Conservation (phyloP, 92 coral and sea anemone species). For the Muricea muricata region DNA sequence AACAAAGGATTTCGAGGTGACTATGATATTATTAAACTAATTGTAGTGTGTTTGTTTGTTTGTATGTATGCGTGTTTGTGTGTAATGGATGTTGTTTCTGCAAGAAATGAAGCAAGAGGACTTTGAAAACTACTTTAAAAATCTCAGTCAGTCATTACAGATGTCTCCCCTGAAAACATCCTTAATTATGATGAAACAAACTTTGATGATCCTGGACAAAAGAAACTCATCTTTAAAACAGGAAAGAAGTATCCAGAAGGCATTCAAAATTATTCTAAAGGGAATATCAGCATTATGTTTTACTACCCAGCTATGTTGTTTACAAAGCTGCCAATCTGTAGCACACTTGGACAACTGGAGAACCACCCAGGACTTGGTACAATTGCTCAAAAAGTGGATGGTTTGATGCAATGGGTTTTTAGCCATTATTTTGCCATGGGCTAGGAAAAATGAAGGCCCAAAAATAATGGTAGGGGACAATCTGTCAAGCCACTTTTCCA, state of each 20-base stretch:
- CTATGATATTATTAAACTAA: too few relatives aligned
- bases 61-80: too few relatives aligned
- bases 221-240: constrained; percentile 7
- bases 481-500: constrained; percentile 2
- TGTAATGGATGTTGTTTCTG: too few relatives aligned
- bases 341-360: constrained; percentile 9
- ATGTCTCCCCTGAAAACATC: neutral
- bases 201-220: constrained; percentile 2
- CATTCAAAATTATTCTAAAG: constrained; percentile 18
- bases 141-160: neutral
- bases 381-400: constrained; percentile 7
- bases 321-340: neutral
- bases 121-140: constrained; percentile 6
- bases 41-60: too few relatives aligned
- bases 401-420: constrained; percentile 1
- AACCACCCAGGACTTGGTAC: neutral
- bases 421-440: constrained; percentile 3
- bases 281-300: neutral
- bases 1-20: too few relatives aligned
- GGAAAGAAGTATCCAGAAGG: constrained; percentile 32
- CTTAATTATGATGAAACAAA: constrained; percentile 6
- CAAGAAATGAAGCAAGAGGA: neutral
- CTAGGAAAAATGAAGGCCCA: neutral
- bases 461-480: constrained; percentile 1
- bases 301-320: constrained; percentile 18